phyloP scores from a whole-genome alignment of 2,113 vertebrate genomes.

The Xerus inauris region DNA sequence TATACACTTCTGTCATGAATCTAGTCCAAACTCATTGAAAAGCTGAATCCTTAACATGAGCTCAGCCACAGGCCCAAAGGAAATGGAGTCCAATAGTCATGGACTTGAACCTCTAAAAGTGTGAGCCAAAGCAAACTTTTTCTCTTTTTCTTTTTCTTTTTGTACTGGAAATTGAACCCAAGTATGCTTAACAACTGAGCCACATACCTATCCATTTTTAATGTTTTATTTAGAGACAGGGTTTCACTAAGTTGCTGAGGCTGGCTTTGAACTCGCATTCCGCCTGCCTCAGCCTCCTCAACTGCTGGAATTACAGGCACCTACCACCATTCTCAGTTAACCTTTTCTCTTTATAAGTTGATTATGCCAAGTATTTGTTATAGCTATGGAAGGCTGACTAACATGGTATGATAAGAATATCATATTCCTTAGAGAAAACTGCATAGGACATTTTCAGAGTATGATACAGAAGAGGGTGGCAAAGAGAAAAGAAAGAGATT shows the following conservation, averaged over 20 bases:
- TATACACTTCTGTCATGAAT: not conserved
- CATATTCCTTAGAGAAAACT: not conserved
- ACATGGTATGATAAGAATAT: not conserved
- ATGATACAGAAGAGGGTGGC: not conserved
- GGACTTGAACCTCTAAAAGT: not conserved
- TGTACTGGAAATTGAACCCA: too few species aligned
- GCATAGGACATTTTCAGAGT: not conserved
- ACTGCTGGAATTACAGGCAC: too few species aligned
- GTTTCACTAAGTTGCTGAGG: too few species aligned
- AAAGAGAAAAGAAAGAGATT: not conserved
- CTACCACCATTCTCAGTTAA: too few species aligned
- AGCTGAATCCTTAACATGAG: too few species aligned
- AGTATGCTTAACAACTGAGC: too few species aligned
- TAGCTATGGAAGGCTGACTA: not conserved
- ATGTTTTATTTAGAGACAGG: too few species aligned
- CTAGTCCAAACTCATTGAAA: too few species aligned
- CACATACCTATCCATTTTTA: too few species aligned
- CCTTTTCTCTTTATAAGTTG: not conserved
- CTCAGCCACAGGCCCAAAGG: accelerated
- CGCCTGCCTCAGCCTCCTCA: too few species aligned
- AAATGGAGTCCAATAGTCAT: not conserved
- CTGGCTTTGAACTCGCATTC: too few species aligned
- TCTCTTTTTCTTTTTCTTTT: not conserved
- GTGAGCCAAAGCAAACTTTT: not conserved
- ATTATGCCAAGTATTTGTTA: not conserved